These are phyloP conservation scores for Sphecodes monilicornis DNA, from an alignment of 2,888 invertebrate genomes.

Conservation along the genomic window DNA sequence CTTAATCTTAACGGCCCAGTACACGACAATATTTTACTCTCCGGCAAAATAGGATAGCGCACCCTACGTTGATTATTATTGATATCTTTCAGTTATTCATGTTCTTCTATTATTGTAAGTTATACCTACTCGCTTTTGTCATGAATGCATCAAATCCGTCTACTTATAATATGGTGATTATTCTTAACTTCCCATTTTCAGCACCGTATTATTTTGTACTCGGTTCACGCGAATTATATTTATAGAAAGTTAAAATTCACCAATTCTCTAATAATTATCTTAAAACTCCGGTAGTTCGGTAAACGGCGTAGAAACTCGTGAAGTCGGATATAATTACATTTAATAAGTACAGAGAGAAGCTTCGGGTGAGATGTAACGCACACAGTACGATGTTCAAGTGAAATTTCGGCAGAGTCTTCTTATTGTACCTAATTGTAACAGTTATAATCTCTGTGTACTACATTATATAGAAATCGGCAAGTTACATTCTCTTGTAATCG, in stretches of 20 bases:
- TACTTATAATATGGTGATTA: not conserved
- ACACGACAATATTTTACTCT: too few relatives aligned
- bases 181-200: not conserved
- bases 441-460: not conserved
- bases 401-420: not conserved
- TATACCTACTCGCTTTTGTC: too few relatives aligned
- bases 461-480: not conserved
- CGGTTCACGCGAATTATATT: not conserved
- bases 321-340: slow-evolving; percentile 59
- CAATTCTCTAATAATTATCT: slow-evolving; percentile 33
- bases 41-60: too few relatives aligned
- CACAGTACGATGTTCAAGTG: not conserved
- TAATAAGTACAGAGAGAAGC: slow-evolving; percentile 56
- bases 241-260: slow-evolving; percentile 11
- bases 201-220: not conserved
- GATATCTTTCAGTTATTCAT: too few relatives aligned
- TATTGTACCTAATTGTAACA: not conserved
- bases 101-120: too few relatives aligned
- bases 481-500: not conserved
- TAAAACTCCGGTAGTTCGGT: slow-evolving; percentile 33
- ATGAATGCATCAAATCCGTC: too few relatives aligned
- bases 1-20: too few relatives aligned
- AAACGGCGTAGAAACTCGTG: slow-evolving; percentile 34
- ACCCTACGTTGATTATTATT: too few relatives aligned
- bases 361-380: slow-evolving; percentile 34